Conservation (phyloP, 2,797 vertebrate species). For the Acanthiza pusilla region DNA sequence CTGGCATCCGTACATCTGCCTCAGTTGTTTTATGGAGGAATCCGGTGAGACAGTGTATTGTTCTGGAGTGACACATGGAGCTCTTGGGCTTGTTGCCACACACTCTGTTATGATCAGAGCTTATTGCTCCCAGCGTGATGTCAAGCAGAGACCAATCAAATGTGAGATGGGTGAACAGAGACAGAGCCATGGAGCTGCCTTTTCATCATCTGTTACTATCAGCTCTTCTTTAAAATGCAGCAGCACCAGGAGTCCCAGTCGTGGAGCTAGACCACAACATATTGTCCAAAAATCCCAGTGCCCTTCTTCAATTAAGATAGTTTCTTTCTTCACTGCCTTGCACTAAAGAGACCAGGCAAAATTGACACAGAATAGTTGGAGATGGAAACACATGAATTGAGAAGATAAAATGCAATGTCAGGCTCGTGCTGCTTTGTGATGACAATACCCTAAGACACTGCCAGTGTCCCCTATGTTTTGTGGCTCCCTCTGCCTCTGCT, state of each 20-base stretch:
- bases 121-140: slow-evolving; percentile 36
- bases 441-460: background rate
- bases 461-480: background rate
- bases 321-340: background rate
- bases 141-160: slow-evolving; percentile 46
- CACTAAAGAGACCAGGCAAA: background rate
- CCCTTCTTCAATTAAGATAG: background rate
- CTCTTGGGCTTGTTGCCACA: background rate
- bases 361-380: background rate
- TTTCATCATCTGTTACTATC: background rate
- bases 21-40: background rate
- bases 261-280: background rate
- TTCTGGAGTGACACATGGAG: slow-evolving; percentile 12
- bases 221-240: background rate
- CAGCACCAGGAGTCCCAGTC: background rate
- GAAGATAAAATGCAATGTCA: background rate
- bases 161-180: slow-evolving; percentile 16
- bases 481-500: background rate
- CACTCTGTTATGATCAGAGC: background rate
- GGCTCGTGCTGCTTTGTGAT: background rate
- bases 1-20: background rate
- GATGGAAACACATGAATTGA: background rate
- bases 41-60: background rate
- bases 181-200: background rate
- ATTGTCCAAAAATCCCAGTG: background rate